Base-by-base conservation (phyloP, 1,140 invertebrate species). In the Drosophila quadrilineata region DNA sequence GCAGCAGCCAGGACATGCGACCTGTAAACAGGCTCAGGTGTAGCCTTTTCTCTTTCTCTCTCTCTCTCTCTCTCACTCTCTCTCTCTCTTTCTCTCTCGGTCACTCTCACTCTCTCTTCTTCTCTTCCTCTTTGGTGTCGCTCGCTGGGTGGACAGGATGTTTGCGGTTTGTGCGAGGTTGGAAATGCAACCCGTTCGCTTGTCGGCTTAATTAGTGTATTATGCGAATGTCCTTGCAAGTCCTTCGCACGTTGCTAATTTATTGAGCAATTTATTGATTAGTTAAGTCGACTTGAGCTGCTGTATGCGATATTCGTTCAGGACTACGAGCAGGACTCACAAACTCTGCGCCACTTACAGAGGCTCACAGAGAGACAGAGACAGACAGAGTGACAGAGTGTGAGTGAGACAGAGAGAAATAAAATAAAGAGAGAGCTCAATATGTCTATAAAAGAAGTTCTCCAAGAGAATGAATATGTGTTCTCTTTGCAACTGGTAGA, bases 111-210 rank as follows among this genome's bases (percentile, higher is more conserved):
- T 17, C 12, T 38, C 4, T 9, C 10, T 40, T 40, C 21, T 19
- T 14, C 35, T 6, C 6, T 28, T 21, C 6, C 22, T 8, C 35
- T 52, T 52, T 52, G 49, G 26, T 52, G 49, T 53, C 31, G 36
- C 21, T 24, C 38, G 40, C 12, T 36, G 40, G 40, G 2, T 29
- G 5, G 10, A 14, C 56, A 63, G 66, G 65, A 69, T 69, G 60
- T 45, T 53, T 66, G 49, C 40, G 68, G 68, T 48, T 58, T 43
- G 9, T 17, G 40, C 2, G 9, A n/a, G n/a, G n/a, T n/a, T n/a
- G n/a, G n/a, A n/a, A n/a, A n/a, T n/a, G n/a, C n/a, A n/a, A n/a
- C 10, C 21, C 21, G 17, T 43, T 43, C 21, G 8, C 10, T 17
- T 5, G 0, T 9, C 4, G 40, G 40, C 17, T 24, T 22, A 43